phyloP scores from a whole-genome alignment of 2,113 vertebrate species.

The Tangachromis dhanisi region DNA sequence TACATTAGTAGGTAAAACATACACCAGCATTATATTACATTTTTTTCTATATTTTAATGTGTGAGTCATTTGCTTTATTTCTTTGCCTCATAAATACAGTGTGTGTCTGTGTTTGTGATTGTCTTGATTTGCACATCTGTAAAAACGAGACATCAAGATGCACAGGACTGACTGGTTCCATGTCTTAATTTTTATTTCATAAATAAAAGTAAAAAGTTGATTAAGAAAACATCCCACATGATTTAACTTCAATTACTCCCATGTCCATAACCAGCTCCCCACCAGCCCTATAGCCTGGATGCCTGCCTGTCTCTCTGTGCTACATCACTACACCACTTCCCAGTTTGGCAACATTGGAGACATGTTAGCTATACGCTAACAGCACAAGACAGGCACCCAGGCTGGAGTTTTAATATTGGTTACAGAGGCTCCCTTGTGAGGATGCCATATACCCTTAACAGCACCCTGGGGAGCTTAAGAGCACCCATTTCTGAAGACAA shows the following conservation, averaged over 20 bases:
- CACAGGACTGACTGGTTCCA: slow-evolving; percentile 18
- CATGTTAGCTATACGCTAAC: slow-evolving; percentile 42
- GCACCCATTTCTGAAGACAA: slow-evolving; percentile 59
- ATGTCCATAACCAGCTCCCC: background rate
- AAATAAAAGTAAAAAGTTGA: slow-evolving; percentile 69
- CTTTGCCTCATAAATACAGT: background rate
- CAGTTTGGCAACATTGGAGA: slow-evolving; percentile 61
- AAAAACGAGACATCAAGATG: background rate
- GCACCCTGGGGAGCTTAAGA: slow-evolving; percentile 44
- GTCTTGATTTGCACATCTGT: background rate
- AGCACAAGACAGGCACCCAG: slow-evolving; percentile 50
- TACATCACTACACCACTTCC: slow-evolving; percentile 39
- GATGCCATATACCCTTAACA: slow-evolving; percentile 31
- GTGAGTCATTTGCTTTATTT: background rate
- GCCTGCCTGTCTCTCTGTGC: slow-evolving; percentile 39
- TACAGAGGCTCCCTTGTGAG: slow-evolving; percentile 24
- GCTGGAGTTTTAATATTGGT: slow-evolving; percentile 8
- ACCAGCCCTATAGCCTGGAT: slow-evolving; percentile 27
- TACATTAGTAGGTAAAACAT: background rate
- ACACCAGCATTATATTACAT: background rate
- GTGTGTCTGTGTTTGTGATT: background rate
- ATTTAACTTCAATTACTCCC: slow-evolving; percentile 35
- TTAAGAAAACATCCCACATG: slow-evolving; percentile 63
- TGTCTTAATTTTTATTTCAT: slow-evolving; percentile 71
- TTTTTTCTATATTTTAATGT: background rate